These are phyloP conservation scores for Calyptomena viridis DNA, from an alignment of 2,113 vertebrate species.

Conservation along the genomic window DNA sequence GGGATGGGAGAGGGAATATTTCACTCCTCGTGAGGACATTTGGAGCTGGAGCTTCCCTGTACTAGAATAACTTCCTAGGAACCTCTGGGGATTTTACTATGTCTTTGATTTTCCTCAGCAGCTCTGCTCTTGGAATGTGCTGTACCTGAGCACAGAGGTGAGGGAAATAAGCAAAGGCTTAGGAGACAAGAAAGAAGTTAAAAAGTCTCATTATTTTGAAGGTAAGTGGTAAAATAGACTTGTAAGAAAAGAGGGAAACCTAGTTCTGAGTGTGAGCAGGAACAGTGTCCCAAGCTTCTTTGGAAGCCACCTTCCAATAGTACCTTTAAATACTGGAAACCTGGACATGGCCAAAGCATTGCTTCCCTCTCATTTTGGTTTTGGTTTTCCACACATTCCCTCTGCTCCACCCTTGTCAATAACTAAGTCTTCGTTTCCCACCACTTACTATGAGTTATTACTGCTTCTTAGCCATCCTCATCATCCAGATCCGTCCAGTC, in stretches of 20 bases:
- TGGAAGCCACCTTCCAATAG: not conserved
- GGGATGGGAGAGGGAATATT: not conserved
- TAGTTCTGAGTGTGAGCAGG: not conserved
- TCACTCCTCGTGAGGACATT: not conserved
- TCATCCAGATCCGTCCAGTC: not conserved
- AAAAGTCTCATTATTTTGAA: not conserved
- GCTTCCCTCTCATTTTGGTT: not conserved
- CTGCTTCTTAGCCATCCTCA: not conserved
- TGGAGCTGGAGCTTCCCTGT: not conserved
- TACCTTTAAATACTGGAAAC: not conserved
- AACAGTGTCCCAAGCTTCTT: not conserved
- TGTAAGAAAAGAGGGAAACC: not conserved
- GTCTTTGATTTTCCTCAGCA: not conserved
- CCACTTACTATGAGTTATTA: not conserved
- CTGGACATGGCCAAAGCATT: not conserved
- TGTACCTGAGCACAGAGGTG: not conserved
- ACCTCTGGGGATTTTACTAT: not conserved
- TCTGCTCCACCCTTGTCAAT: not conserved
- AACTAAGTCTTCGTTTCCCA: not conserved
- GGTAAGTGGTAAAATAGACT: not conserved
- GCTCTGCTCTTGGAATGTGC: not conserved
- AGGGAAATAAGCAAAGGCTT: not conserved
- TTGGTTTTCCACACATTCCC: not conserved
- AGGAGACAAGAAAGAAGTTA: not conserved
- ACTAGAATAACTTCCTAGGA: not conserved